A percentile compares a stretch with the other conserved stretches of the same genome.
phyloP scores from a whole-genome alignment of 2,113 vertebrate species.

The Coturnix japonica region DNA sequence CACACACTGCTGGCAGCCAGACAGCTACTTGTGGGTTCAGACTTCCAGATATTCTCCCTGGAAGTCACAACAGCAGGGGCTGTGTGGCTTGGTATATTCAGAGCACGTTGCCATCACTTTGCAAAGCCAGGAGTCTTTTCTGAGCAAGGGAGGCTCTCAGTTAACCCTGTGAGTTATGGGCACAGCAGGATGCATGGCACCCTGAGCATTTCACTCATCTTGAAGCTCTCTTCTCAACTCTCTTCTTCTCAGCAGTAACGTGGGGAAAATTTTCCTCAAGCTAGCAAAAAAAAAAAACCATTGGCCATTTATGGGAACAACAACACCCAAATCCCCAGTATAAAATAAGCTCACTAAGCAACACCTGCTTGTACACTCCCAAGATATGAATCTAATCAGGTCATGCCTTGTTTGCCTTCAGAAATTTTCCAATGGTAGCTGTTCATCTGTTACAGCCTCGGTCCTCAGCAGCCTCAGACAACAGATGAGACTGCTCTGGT shows the following conservation, averaged over 20 bases:
- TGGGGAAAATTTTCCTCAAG: not conserved
- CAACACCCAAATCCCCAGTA: not conserved
- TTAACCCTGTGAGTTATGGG: not conserved
- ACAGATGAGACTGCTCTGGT: accelerated
- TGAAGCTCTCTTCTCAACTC: not conserved
- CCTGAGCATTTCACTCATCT: accelerated
- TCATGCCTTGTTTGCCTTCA: not conserved
- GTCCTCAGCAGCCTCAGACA: not conserved
- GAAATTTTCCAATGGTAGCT: not conserved
- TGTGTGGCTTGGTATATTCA: accelerated
- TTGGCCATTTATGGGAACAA: not conserved
- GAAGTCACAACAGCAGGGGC: not conserved
- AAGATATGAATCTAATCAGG: not conserved
- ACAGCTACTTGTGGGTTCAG: not conserved
- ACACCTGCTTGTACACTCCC: accelerated
- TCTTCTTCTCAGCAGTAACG: accelerated
- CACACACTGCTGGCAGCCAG: accelerated
- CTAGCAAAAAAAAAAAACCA: not conserved
- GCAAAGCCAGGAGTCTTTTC: not conserved
- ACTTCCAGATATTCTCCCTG: not conserved
- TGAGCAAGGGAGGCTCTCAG: not conserved
- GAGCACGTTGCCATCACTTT: not conserved
- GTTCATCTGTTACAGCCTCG: accelerated
- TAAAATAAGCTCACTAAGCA: not conserved
- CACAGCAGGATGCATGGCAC: accelerated